Evolutionary conservation across 2,113 vertebrate genomes (phyloP).

Genomic region (Amphiprion ocellaris): DNA sequence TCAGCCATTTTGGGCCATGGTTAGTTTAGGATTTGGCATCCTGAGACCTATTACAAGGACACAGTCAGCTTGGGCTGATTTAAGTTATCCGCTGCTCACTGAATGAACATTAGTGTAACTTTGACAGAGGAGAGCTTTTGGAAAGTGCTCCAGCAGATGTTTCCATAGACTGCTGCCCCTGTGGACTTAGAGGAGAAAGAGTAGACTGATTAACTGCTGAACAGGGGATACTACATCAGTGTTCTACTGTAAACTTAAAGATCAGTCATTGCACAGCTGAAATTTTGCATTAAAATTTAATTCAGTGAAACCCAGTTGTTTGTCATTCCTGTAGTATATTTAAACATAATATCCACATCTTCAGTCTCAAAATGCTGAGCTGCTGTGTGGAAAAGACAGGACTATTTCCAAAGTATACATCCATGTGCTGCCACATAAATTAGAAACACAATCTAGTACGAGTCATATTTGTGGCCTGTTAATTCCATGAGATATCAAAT

Average conservation of each 20-base stretch:
- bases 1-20: slow-evolving; percentile 58
- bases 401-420: not conserved
- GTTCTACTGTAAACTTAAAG: slow-evolving; percentile 39
- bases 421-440: slow-evolving; percentile 30
- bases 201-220: slow-evolving; percentile 68
- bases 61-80: slow-evolving; percentile 65
- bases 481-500: slow-evolving; percentile 9
- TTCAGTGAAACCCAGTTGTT: slow-evolving; percentile 23
- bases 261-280: slow-evolving; percentile 35
- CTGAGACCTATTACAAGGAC: slow-evolving; percentile 68
- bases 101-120: slow-evolving; percentile 58
- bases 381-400: slow-evolving; percentile 12
- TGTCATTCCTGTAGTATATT: slow-evolving; percentile 8
- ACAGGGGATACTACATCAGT: slow-evolving; percentile 45
- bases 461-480: slow-evolving; percentile 3
- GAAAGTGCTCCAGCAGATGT: slow-evolving; percentile 78
- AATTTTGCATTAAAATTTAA: slow-evolving; percentile 35
- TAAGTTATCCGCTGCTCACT: slow-evolving; percentile 68
- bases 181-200: slow-evolving; percentile 48
- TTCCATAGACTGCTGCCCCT: slow-evolving; percentile 64
- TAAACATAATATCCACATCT: slow-evolving; percentile 5
- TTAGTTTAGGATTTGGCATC: slow-evolving; percentile 70
- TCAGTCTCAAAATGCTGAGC: slow-evolving; percentile 14
- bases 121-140: slow-evolving; percentile 44
- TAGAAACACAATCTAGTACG: slow-evolving; percentile 11